Evolutionary conservation across 23 tunicate genomes (phyloP).

Genomic region (Corella eumyota): DNA sequence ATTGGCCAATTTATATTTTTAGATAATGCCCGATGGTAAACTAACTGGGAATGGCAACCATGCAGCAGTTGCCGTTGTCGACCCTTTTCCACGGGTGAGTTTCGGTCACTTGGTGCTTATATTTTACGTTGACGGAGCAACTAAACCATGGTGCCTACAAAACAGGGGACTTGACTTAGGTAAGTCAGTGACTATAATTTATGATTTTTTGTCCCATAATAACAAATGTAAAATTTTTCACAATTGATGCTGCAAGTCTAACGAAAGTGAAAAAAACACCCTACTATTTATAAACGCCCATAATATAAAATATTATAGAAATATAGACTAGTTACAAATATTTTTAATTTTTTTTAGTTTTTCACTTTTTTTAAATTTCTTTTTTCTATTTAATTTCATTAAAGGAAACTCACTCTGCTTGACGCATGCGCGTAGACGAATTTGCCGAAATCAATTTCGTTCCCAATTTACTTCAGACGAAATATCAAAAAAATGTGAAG

Average conservation of each 20-base stretch:
- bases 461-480: constrained; percentile 10
- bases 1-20: neutral
- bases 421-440: constrained; percentile 27
- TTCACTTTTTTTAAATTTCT: no score
- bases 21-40: constrained; percentile 33
- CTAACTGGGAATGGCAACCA: constrained; percentile 18
- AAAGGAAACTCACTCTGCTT: constrained; percentile 38
- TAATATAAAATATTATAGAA: no score
- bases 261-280: no score
- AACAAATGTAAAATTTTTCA: constrained; percentile 2
- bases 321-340: no score
- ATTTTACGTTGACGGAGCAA: constrained; percentile 37
- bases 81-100: constrained; percentile 43
- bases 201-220: neutral
- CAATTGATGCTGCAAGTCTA: neutral
- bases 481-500: constrained; percentile 40
- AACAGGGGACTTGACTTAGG: constrained; percentile 10
- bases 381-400: no score
- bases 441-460: constrained; percentile 20
- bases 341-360: no score
- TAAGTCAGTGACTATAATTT: neutral
- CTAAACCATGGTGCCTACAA: constrained; percentile 14
- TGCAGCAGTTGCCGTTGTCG: constrained; percentile 62
- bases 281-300: no score
- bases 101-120: constrained; percentile 65